phyloP scores from a whole-genome alignment of 2,797 vertebrate species.

The Pipistrellus pygmaeus region DNA sequence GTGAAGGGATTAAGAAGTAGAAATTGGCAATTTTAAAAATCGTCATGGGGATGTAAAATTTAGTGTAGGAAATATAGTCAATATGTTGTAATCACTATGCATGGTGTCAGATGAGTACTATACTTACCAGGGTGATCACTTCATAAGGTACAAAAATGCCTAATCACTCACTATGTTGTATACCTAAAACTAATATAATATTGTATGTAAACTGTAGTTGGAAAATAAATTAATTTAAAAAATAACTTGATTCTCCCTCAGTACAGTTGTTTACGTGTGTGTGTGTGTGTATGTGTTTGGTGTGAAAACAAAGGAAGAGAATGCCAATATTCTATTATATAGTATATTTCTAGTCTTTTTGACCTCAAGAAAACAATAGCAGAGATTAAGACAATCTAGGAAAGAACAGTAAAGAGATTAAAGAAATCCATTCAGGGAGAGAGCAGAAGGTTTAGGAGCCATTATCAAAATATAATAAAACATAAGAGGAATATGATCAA shows the following conservation, averaged over 20 bases:
- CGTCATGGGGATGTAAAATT: neutral
- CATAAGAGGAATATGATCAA: neutral
- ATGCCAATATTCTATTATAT: neutral
- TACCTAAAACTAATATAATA: no score
- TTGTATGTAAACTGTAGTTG: no score
- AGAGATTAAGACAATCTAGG: neutral
- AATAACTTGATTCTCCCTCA: no score
- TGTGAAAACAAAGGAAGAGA: neutral
- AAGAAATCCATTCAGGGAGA: neutral
- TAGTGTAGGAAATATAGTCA: neutral
- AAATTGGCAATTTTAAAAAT: neutral
- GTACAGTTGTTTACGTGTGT: neutral
- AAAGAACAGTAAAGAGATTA: neutral
- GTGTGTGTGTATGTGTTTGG: neutral
- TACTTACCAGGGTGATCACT: neutral
- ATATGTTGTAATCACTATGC: neutral
- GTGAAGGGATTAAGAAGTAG: neutral
- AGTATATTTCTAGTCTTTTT: neutral
- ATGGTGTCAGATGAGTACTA: neutral
- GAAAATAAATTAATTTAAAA: no score
- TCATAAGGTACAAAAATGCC: neutral
- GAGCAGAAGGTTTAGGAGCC: neutral
- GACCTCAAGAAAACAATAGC: neutral
- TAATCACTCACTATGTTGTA: no score
- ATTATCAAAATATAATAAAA: conserved; percentile 21